phyloP scores from a whole-genome alignment of 2,888 invertebrate genomes.

The Lepetodrilus schrolli region DNA sequence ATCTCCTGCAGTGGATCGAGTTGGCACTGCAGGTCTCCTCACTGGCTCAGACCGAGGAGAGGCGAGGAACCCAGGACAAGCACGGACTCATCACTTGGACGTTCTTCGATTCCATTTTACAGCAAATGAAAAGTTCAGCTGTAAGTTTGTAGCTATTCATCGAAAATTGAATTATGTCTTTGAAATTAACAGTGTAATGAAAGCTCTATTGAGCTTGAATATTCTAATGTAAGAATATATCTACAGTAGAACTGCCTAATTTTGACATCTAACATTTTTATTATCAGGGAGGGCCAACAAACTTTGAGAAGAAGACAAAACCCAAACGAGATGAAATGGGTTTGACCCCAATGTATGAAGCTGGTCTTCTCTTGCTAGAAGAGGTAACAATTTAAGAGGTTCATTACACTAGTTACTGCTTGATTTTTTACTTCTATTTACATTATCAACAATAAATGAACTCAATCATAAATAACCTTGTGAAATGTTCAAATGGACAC shows the following conservation, averaged over 20 bases:
- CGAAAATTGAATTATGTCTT: too few species aligned
- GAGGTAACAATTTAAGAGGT: constrained; percentile 61
- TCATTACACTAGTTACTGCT: too few species aligned
- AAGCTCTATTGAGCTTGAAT: too few species aligned
- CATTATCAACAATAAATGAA: too few species aligned
- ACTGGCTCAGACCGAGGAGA: constrained; percentile 40
- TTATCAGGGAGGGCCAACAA: constrained; percentile 59
- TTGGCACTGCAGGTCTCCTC: constrained; percentile 76
- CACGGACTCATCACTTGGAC: constrained; percentile 59
- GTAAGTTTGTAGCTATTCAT: too few species aligned
- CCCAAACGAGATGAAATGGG: constrained; percentile 68
- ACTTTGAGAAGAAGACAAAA: constrained; percentile 39
- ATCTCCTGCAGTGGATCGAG: constrained; percentile 81
- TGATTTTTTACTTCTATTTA: too few species aligned
- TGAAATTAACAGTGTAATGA: too few species aligned
- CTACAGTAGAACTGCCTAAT: too few species aligned
- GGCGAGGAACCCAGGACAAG: constrained; percentile 27
- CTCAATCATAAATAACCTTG: too few species aligned
- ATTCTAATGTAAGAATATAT: too few species aligned
- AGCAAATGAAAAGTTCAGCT: constrained; percentile 70
- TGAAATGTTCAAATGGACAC: too few species aligned
- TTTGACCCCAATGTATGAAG: constrained; percentile 77
- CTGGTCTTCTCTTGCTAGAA: constrained; percentile 79
- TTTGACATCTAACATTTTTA: too few species aligned
- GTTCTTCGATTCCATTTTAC: constrained; percentile 65